Percentiles rank a stretch among this genome's conserved stretches.
phyloP scores from a whole-genome alignment of 2,888 invertebrate genomes.

The Monoplex corrugatus region DNA sequence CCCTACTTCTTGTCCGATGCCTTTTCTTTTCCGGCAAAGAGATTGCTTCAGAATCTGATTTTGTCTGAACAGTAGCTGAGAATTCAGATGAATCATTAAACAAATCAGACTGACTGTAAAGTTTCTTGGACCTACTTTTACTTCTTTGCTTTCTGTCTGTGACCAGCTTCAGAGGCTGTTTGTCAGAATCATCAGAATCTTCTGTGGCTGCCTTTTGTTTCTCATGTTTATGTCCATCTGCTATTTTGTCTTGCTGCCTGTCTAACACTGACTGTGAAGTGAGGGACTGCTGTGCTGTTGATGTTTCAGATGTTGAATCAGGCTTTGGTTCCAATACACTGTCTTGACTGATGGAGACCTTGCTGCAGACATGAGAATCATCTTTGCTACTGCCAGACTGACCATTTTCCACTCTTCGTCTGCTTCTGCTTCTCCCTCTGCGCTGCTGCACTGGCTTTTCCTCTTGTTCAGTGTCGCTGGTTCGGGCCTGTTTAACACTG shows the following conservation, averaged over 20 bases:
- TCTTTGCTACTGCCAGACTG: not conserved
- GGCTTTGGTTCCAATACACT: not conserved
- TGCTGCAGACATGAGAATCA: not conserved
- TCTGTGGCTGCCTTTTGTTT: not conserved
- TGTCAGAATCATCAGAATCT: not conserved
- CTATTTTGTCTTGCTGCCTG: not conserved
- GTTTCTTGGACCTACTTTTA: constrained; percentile 27
- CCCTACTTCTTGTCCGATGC: constrained; percentile 21
- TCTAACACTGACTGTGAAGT: not conserved
- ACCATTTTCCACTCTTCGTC: constrained; percentile 9
- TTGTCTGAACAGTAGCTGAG: not conserved
- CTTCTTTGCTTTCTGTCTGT: constrained; percentile 47
- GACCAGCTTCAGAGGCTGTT: not conserved
- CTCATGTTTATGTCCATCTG: not conserved
- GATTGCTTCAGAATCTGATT: not conserved
- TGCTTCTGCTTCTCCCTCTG: constrained; percentile 43
- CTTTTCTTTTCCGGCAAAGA: not conserved
- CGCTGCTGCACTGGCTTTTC: constrained; percentile 19
- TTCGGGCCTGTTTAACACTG: not conserved
- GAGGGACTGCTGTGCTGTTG: not conserved
- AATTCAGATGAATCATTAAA: not conserved
- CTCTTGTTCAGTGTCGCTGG: not conserved
- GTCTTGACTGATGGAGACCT: not conserved
- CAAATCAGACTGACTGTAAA: not conserved
- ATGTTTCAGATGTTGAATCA: not conserved